Conservation (phyloP, 1,140 invertebrate species). For the Aphis gossypii region DNA sequence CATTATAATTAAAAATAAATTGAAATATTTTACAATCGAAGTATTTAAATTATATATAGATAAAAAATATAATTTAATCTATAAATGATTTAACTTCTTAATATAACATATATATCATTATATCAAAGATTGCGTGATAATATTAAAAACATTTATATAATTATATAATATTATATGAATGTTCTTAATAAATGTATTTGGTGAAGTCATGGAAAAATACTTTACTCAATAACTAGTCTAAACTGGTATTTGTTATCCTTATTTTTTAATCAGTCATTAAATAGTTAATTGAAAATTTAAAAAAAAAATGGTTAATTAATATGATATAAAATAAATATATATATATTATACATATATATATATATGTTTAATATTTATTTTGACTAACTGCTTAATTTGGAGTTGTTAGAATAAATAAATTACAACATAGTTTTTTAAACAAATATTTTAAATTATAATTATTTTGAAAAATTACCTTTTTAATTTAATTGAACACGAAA, state of each 20-base stretch:
- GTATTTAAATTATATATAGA: neutral
- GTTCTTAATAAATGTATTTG: neutral
- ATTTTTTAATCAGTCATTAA: neutral
- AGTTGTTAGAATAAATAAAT: neutral
- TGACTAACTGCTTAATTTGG: neutral
- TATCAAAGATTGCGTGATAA: neutral
- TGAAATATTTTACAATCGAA: neutral
- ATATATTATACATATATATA: neutral
- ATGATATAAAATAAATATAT: neutral
- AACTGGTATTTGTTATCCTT: neutral
- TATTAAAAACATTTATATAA: neutral
- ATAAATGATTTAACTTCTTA: neutral
- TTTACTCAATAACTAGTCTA: neutral
- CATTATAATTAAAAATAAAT: neutral
- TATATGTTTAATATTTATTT: neutral
- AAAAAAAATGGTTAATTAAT: neutral
- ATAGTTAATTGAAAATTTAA: neutral
- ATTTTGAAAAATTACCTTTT: neutral
- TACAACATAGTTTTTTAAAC: neutral
- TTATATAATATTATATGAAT: neutral
- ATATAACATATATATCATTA: neutral
- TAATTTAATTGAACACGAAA: neutral
- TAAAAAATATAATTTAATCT: neutral
- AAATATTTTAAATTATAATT: constrained; percentile 12
- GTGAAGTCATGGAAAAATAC: neutral